Base-by-base conservation (phyloP, 2,888 invertebrate species). In the Sphaerophoria taeniata region DNA sequence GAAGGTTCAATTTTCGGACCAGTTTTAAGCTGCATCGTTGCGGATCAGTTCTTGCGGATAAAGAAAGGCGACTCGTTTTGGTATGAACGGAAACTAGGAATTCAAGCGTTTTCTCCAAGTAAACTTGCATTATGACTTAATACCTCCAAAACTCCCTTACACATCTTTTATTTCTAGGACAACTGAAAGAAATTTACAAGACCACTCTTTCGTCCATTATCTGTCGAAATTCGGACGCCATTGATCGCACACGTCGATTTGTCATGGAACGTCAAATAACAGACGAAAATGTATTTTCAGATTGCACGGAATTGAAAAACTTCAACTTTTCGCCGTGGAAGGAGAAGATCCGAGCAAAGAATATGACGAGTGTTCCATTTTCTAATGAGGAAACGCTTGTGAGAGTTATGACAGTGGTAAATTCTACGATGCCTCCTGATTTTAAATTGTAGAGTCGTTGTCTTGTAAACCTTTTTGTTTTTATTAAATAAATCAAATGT, bases 61-160 rank as follows among this genome's bases (percentile, higher is more conserved):
- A 97, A 97, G 92, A 91, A 93, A 53, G 98, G 96, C 0, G 98
- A 98, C 92, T 93, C 97, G 60, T 97, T 95, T 93, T 98, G 97
- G 97, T 98, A 98, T 90, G 98, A 98, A 91, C 95, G 95, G 45
- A 92, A 93, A 0, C 93, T 94, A 75, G 92, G 93, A 45, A 93
- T 94, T 0, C 94, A 95, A 82, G 94, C 94, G 4, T 97, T 97
- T 88, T 94, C 94, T 1, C 89, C 92, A 90, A 94, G 96, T 96
- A 90, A 92, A 91, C 53, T 49, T 7, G 34, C 14, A 47, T 6
- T 39, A 9, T 56, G 9, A 34, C 24, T 24, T 24, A 2, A 24
- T 24, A 2, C 2, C 2, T 24, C 39, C 6, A 39, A 39, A 7
- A 39, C 34, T 7, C 49, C 14, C 49, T 6, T 51, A 11, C 49